A percentile compares a stretch with the other conserved stretches of the same genome.
phyloP scores from a whole-genome alignment of 2,113 vertebrate species.

The cattle (Bos taurus) region ARS-UCD2.0 NC_037340.1:71395501-71396000 shows the following conservation, averaged over 20 bases:
- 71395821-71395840: accelerated
- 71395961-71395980: constrained; percentile 96
- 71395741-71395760: not conserved
- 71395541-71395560: not conserved
- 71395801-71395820: accelerated
- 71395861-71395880: constrained; percentile 98
- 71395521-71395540: not conserved
- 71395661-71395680: not conserved
- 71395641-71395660: too few species aligned
- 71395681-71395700: not conserved
- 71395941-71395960: constrained; percentile 92
- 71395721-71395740: not conserved
- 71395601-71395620: not conserved
- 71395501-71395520: not conserved
- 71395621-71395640: not conserved
- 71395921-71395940: constrained; percentile 94
- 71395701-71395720: too few species aligned
- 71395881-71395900: constrained; percentile 93
- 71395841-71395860: constrained; percentile 95
- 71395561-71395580: not conserved
- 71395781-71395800: too few species aligned
- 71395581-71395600: not conserved
- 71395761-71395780: not conserved
- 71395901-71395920: constrained; percentile 95
- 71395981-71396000: constrained; percentile 96